These are phyloP conservation scores for Drosophila pruinosa DNA, from an alignment of 1,140 invertebrate genomes.

Conservation along the genomic window DNA sequence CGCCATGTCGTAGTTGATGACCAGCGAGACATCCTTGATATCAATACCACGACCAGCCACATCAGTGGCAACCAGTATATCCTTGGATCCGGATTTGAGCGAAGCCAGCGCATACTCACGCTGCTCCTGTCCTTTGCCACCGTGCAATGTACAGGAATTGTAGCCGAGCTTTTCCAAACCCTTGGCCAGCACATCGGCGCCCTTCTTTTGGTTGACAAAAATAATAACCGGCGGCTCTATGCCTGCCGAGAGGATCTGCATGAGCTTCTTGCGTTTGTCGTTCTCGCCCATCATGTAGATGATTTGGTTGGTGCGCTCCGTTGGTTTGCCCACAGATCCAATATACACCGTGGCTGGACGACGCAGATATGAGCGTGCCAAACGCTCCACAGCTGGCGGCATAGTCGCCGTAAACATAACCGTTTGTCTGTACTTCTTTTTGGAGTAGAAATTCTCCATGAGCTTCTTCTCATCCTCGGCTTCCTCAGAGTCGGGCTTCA, in stretches of 20 bases:
- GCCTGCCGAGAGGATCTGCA: conserved; percentile 92
- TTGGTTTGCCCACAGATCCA: conserved; percentile 98
- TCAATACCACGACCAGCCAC: conserved; percentile 99
- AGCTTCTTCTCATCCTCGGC: conserved; percentile 97
- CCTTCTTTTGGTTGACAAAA: conserved; percentile 99
- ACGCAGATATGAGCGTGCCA: conserved; percentile 97
- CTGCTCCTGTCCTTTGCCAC: conserved; percentile 99
- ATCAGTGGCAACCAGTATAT: conserved; percentile 99
- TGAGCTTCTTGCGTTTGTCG: conserved; percentile 95
- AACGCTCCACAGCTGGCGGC: conserved; percentile 97
- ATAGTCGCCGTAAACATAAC: conserved; percentile 99
- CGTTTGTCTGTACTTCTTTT: conserved; percentile 99
- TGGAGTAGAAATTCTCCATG: conserved; percentile 97
- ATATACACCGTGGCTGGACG: conserved; percentile 99
- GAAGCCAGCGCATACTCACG: conserved; percentile 98
- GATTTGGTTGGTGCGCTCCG: conserved; percentile 98
- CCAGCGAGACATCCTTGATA: conserved; percentile 99
- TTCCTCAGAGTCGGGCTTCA: conserved; percentile 99
- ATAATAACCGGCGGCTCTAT: conserved; percentile 99
- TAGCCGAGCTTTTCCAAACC: conserved; percentile 98
- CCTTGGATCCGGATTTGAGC: conserved; percentile 96
- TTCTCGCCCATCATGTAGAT: conserved; percentile 97
- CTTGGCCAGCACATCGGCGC: conserved; percentile 98
- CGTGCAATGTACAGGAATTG: conserved; percentile 98
- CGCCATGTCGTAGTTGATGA: conserved; percentile 99